Evolutionary conservation across 2,797 vertebrate species (phyloP), one percentile per base, ranked within the genome.

Genomic region (Phalloptychus januarius): DNA sequence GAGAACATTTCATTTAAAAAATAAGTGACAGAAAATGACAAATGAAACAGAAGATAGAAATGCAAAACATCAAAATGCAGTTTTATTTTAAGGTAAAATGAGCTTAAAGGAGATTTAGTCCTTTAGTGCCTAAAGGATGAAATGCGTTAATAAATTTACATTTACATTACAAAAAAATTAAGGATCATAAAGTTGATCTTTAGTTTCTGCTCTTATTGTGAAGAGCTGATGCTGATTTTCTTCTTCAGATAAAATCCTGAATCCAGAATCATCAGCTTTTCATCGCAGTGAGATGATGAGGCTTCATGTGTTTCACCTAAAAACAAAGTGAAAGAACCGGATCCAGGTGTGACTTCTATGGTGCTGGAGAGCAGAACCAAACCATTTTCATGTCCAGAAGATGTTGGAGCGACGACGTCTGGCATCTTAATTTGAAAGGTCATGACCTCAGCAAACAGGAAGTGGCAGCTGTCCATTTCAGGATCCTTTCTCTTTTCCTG

Each of bases 401-500:
- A 5, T 28, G 18, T 3, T n/a, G 38, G 74, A 76, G 74, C 5
- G 61, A 48, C 11, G 5, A 46, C 36, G 71, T n/a, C 1, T 63
- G 40, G 28, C 10, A 38, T 75, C 36, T 46, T 42, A 46, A 12
- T 52, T 25, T 79, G 77, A 79, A 74, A 72, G 18, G 23, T 11
- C 75, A 56, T 61, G 44, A 79, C 50, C 28, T 69, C 76, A 58
- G 69, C n/a, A 18, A 48, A 12, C 25, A 83, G 45, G 79, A 28
- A 65, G 70, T 28, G 18, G 74, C 16, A 31, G 78, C n/a, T 0
- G 45, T 69, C 13, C 15, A 8, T 0, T 74, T 91, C 86, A 92
- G 40, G 82, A 92, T 61, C 90, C 91, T 80, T 93, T 93, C 42
- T 89, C 15, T 81, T 93, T 92, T 45, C 44, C 81, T 79, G 82